Base-by-base conservation (phyloP, 2,113 vertebrate genomes). In the Onychostoma macrolepis region DNA sequence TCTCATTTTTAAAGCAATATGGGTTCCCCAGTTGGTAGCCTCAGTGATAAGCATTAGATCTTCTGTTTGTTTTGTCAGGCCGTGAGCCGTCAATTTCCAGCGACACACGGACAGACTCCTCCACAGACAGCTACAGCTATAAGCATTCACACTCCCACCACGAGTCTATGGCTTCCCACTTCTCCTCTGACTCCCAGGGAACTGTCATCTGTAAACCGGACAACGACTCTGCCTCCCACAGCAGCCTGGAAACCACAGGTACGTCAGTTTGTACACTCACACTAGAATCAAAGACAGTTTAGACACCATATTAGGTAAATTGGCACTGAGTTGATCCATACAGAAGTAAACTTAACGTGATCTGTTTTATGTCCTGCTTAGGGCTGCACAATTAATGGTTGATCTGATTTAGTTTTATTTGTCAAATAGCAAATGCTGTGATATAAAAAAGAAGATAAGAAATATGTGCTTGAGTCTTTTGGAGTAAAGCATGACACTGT, bases 31-130 rank as follows among this genome's bases (percentile, higher is more conserved):
- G 9, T 43, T 21, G 2, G 3, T 69, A 30, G 38, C 9, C 7
- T 69, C 10, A 36, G 17, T 71, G 4, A 71, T 45, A 71, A 50
- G 15, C 61, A 43, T 48, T 1, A 11, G n/a, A 43, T 48, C n/a
- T 78, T 24, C 19, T 61, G 9, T 45, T 50, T 87, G 50, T 33
- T 71, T 43, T 85, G 8, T 7, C 88, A 98, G 98, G 98, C 89
- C 96, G 98, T 85, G 98, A 99, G 88, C 97, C 97, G 45, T 99
- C 98, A 50, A 98, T 99, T 93, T 98, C 98, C 1, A 99, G 98
- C 90, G 98, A 99, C 90, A 98, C 97, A 76, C 96, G 97, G 88
- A 99, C 98, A 87, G 98, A 99, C 92, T 99, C 98, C 4, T 99
- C 98, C 72, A 96, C 96, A 38, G 98, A 99, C 89, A 99, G 98